These are phyloP conservation scores for Loxodonta africana DNA, from an alignment of 2,113 vertebrate genomes.

Conservation along the genomic window DNA sequence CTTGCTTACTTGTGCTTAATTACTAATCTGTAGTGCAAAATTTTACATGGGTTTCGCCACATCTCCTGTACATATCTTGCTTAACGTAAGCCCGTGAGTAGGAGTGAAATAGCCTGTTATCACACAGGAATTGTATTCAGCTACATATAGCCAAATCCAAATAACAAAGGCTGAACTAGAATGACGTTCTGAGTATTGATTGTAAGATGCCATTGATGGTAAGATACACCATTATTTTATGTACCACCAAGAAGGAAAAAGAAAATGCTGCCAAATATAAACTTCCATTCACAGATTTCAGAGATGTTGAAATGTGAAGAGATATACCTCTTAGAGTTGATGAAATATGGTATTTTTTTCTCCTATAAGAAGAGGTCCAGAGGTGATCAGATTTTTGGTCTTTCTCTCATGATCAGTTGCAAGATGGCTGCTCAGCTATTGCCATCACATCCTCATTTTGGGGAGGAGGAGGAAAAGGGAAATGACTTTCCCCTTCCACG, in stretches of 20 bases:
- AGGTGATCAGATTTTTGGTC: slow-evolving; percentile 3
- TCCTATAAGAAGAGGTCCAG: slow-evolving; percentile 27
- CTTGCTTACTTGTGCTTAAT: too few relatives aligned
- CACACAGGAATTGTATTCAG: slow-evolving; percentile 54
- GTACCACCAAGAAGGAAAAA: slow-evolving; percentile 34
- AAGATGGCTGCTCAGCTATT: slow-evolving; percentile 52
- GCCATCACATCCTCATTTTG: slow-evolving; percentile 54
- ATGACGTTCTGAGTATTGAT: slow-evolving; percentile 34
- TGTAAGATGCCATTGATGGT: background rate
- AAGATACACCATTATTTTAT: slow-evolving; percentile 41
- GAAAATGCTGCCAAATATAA: slow-evolving; percentile 53
- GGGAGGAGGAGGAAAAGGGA: background rate
- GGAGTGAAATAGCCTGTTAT: background rate
- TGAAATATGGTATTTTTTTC: slow-evolving; percentile 45
- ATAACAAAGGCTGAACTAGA: slow-evolving; percentile 59
- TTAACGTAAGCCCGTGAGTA: background rate
- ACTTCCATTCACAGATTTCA: slow-evolving; percentile 38
- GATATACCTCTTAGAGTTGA: slow-evolving; percentile 12
- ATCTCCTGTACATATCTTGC: too few relatives aligned
- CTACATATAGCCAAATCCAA: background rate
- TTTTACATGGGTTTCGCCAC: too few relatives aligned
- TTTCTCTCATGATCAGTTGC: slow-evolving; percentile 15
- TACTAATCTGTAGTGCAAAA: too few relatives aligned
- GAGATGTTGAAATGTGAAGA: slow-evolving; percentile 38
- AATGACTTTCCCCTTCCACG: slow-evolving; percentile 30